Evolutionary conservation across 2,797 vertebrate genomes (phyloP).

Genomic region (Cryptoblepharus egeriae): DNA sequence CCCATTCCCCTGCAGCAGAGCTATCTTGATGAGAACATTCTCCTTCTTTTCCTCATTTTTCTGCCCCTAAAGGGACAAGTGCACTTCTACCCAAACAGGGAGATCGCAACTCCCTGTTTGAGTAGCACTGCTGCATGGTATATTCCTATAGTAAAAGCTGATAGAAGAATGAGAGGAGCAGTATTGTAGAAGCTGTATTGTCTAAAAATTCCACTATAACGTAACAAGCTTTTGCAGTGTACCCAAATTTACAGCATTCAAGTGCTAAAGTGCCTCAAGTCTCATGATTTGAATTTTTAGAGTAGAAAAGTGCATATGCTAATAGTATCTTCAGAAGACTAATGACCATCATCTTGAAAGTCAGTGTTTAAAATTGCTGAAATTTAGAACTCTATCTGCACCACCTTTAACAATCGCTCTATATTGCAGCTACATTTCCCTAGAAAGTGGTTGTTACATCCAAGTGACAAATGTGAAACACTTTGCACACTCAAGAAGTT

Average conservation of each 20-base stretch:
- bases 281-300: background rate
- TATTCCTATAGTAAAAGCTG: background rate
- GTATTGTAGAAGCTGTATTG: background rate
- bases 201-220: background rate
- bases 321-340: conserved; percentile 20
- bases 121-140: too few relatives aligned
- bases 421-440: too few relatives aligned
- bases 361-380: background rate
- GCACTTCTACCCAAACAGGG: too few relatives aligned
- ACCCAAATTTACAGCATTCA: background rate
- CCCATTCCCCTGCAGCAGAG: too few relatives aligned
- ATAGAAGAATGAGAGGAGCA: background rate
- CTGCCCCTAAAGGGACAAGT: too few relatives aligned
- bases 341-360: conserved; percentile 20
- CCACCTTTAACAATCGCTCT: conserved; percentile 16
- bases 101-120: too few relatives aligned
- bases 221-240: background rate
- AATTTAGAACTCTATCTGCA: fast-evolving
- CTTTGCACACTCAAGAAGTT: too few relatives aligned
- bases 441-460: too few relatives aligned
- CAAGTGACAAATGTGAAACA: too few relatives aligned
- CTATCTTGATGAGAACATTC: too few relatives aligned
- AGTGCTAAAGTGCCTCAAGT: background rate
- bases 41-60: too few relatives aligned
- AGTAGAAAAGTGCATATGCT: background rate